phyloP scores from a whole-genome alignment of 2,797 vertebrate species.

The Takifugu rubripes region DNA sequence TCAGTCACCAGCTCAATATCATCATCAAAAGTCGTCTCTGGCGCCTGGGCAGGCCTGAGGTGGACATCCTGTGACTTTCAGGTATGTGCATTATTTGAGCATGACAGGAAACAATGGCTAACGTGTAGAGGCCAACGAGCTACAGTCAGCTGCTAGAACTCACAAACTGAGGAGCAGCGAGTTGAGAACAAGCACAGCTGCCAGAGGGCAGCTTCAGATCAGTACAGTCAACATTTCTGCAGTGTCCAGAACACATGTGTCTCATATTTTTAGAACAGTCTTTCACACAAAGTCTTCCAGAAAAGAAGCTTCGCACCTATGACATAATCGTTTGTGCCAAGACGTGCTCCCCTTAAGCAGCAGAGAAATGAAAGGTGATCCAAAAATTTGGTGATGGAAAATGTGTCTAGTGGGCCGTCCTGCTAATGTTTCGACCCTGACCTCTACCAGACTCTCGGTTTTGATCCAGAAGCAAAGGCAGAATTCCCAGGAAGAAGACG shows the following conservation, averaged over 20 bases:
- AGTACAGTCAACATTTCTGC: constrained; percentile 36
- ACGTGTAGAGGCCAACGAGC: constrained; percentile 31
- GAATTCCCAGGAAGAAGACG: constrained; percentile 16
- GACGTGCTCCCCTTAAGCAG: constrained; percentile 3
- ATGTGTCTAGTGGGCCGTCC: constrained; percentile 49
- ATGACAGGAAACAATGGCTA: constrained; percentile 60
- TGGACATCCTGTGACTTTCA: constrained; percentile 7
- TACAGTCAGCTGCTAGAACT: constrained; percentile 49
- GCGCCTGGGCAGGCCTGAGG: constrained; percentile 5
- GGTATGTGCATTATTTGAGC: constrained; percentile 16
- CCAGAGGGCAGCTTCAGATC: constrained; percentile 55
- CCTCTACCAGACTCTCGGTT: constrained; percentile 58
- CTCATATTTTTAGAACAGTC: constrained; percentile 48
- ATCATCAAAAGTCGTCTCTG: neutral
- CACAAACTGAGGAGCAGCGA: constrained; percentile 39
- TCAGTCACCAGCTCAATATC: too few relatives aligned
- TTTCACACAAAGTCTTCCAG: constrained; percentile 17
- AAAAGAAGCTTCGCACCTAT: constrained; percentile 1
- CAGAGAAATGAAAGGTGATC: constrained; percentile 67
- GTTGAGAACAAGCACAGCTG: constrained; percentile 60
- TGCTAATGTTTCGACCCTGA: constrained; percentile 65
- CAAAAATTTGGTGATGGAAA: constrained; percentile 53
- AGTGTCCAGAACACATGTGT: constrained; percentile 23
- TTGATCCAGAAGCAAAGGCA: constrained; percentile 30
- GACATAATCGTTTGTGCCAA: constrained; percentile 15